Conservation (phyloP, 2,113 vertebrate genomes). For the Uria aalge region DNA sequence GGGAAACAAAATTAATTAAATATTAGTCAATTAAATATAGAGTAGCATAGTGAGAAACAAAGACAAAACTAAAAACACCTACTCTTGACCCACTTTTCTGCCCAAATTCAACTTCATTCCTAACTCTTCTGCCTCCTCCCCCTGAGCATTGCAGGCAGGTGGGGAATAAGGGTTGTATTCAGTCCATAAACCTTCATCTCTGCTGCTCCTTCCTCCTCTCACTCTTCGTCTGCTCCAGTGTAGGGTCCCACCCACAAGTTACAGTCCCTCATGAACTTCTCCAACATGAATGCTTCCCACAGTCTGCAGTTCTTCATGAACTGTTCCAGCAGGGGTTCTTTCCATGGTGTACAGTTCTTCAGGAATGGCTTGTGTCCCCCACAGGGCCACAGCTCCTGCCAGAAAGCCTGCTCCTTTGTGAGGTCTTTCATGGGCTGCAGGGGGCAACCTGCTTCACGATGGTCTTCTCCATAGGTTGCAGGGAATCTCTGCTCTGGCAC, state of each 20-base stretch:
- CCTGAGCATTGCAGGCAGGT: accelerated
- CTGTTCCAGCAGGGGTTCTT: neutral
- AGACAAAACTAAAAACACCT: neutral
- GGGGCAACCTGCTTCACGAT: neutral
- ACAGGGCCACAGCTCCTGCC: neutral
- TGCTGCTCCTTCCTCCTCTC: neutral
- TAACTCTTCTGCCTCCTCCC: neutral
- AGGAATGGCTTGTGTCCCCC: neutral
- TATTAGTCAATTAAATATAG: neutral
- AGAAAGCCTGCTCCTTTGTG: neutral
- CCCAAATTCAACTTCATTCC: neutral
- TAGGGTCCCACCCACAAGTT: neutral
- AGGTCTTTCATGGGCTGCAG: neutral
- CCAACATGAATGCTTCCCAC: neutral
- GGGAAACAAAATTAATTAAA: neutral
- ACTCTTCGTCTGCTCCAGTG: neutral
- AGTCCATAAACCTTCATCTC: neutral
- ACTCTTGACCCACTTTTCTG: neutral
- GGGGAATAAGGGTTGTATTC: neutral
- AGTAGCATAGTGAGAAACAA: neutral
- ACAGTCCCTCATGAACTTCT: neutral
- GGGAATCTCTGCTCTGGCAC: neutral
- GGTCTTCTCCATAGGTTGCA: neutral
- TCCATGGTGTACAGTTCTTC: neutral
- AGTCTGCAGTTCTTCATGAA: neutral